phyloP scores from a whole-genome alignment of 1,140 invertebrate genomes.

The Lethrus apterus region DNA sequence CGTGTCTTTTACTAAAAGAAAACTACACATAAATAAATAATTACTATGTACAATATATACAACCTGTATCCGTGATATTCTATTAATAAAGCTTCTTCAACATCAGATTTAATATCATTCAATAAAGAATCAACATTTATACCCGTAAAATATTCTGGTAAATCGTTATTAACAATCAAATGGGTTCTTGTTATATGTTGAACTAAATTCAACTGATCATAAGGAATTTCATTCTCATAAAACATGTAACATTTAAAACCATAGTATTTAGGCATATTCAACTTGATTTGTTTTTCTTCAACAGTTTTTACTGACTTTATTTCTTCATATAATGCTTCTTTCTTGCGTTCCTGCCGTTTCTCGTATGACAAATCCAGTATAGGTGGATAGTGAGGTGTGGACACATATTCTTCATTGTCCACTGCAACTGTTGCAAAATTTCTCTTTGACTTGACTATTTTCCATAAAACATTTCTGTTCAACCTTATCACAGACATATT shows the following conservation, averaged over 20 bases:
- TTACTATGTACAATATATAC: constrained; percentile 27
- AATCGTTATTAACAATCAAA: constrained; percentile 44
- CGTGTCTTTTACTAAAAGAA: constrained; percentile 21
- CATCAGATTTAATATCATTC: constrained; percentile 45
- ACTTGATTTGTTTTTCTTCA: constrained; percentile 73
- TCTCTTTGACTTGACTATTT: not conserved
- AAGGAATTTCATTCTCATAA: constrained; percentile 52
- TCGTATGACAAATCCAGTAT: constrained; percentile 49
- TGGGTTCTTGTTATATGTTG: constrained; percentile 69
- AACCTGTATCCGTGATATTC: constrained; percentile 50
- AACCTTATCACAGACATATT: constrained; percentile 10
- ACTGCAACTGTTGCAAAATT: constrained; percentile 5
- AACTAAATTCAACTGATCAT: constrained; percentile 57
- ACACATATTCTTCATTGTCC: constrained; percentile 32
- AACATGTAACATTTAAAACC: constrained; percentile 61
- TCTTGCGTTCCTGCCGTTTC: constrained; percentile 40
- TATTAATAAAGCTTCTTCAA: constrained; percentile 54
- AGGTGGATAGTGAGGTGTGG: constrained; percentile 49
- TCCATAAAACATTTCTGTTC: not conserved
- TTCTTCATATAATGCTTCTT: constrained; percentile 47
- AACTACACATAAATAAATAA: constrained; percentile 11
- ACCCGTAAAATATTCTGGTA: constrained; percentile 50
- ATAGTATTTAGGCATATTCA: constrained; percentile 74
- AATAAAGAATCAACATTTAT: constrained; percentile 40
- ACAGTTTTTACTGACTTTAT: constrained; percentile 59